A percentile compares a stretch with the other conserved stretches of the same genome.
These are phyloP conservation scores for Drosophila vallismaia DNA, from an alignment of 2,888 invertebrate genomes.

Conservation along the genomic window DNA sequence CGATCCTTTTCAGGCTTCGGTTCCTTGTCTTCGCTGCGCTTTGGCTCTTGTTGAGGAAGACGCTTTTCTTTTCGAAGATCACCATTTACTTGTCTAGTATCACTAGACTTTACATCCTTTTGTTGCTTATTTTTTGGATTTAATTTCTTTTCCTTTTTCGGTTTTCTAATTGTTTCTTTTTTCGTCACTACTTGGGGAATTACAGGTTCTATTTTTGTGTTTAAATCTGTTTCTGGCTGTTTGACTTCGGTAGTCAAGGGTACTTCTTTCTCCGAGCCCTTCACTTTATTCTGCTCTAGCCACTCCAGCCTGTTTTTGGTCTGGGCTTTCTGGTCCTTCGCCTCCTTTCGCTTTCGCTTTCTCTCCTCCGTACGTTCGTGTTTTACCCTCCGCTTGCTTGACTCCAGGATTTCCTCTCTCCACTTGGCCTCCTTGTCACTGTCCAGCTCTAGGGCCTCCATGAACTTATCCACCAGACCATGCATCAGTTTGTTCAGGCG, in stretches of 20 bases:
- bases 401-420: slow-evolving; percentile 72
- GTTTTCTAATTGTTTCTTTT: background rate
- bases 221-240: background rate
- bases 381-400: slow-evolving; percentile 77
- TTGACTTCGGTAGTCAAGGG: background rate
- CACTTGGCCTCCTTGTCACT: slow-evolving; percentile 58
- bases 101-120: background rate
- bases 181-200: background rate
- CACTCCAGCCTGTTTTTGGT: slow-evolving; percentile 74
- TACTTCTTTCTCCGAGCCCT: background rate
- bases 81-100: background rate
- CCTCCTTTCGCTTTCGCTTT: slow-evolving; percentile 62
- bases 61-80: background rate
- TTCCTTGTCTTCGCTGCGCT: slow-evolving; percentile 14
- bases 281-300: slow-evolving; percentile 68
- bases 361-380: slow-evolving; percentile 71
- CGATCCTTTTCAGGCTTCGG: slow-evolving; percentile 8
- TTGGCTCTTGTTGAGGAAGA: slow-evolving; percentile 6
- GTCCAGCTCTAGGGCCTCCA: slow-evolving; percentile 59
- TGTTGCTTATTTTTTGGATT: background rate
- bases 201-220: background rate
- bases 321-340: slow-evolving; percentile 67
- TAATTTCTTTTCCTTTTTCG: slow-evolving; percentile 1
- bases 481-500: slow-evolving; percentile 77
- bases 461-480: slow-evolving; percentile 59